Evolutionary conservation across 37 sponge, comb jelly and placozoan species (phyloP), one percentile per base, ranked within the genome.

Genomic region (Haliclona indistincta): DNA sequence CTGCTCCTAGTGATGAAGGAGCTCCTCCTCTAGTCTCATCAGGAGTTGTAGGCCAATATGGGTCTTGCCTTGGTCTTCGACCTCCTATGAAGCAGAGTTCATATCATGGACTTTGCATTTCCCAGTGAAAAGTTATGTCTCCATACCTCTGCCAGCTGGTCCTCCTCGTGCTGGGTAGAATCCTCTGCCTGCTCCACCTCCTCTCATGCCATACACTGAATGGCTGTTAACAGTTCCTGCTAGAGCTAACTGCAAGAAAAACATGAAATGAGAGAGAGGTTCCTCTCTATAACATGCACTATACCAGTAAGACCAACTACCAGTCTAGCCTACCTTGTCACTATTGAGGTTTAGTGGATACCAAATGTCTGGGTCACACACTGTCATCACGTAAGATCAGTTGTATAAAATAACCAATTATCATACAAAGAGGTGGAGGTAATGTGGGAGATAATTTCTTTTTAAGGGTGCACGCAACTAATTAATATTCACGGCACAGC

Each of bases 161-260:
- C 88, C 83, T 37, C 88, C 68, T 42, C 86, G 45, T 38, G 47
- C 23, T 30, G 69, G 69, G 68, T 54, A 80, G 60, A 29, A 51
- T 23, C 71, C 29, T 0, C 83, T 22, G 11, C 54, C 73, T 34
- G 54, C 10, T 33, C 34, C 36, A 3, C n/a, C n/a, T 35, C 83
- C 54, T 32, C 22, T 64, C 43, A 71, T 52, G 1, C 76, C 76
- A 56, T 83, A 75, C 61, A 58, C 76, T 0, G 68, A 75, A 2
- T 35, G 71, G 52, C 85, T 84, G 85, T 84, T 84, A 38, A 84
- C 78, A 52, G 78, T 71, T 23, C 78, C 78, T 1, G 85, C 71
- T n/a, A 84, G 33, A 3, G 78, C 77, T 47, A 84, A 33, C 85
- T 84, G 43, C 38, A 61, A 22, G 23, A n/a, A 30, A 43, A 15